phyloP scores from a whole-genome alignment of 2,888 invertebrate species.

The Himalopsyche japonica region DNA sequence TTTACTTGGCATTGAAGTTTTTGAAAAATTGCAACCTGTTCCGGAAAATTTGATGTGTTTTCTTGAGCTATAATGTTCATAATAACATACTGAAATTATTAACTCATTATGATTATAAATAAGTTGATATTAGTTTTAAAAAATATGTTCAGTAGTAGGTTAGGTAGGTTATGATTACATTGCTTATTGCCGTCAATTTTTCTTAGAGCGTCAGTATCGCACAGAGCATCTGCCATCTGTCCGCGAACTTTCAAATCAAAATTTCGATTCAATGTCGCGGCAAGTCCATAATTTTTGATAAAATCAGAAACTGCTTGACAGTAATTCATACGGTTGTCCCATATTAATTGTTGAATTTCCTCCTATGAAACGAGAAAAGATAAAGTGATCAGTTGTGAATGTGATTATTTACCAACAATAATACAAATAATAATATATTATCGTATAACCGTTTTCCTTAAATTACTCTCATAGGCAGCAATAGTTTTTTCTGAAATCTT shows the following conservation, averaged over 20 bases:
- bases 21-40: no score
- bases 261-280: slow-evolving; percentile 16
- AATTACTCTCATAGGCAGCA: not conserved
- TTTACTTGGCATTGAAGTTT: not conserved
- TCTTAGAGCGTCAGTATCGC: not conserved
- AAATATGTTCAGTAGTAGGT: no score
- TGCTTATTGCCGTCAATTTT: no score
- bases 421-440: no score
- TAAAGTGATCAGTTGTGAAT: no score
- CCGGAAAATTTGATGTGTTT: no score
- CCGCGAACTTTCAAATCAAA: slow-evolving; percentile 10
- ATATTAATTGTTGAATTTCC: not conserved
- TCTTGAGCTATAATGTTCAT: no score
- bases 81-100: no score
- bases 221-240: slow-evolving; percentile 25
- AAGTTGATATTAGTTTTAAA: no score
- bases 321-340: slow-evolving; percentile 7
- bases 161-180: no score
- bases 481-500: not conserved
- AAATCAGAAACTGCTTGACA: slow-evolving; percentile 26
- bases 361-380: slow-evolving; percentile 20
- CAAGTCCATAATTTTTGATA: slow-evolving; percentile 25
- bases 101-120: no score
- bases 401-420: no score
- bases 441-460: slow-evolving; percentile 16